Conservation (phyloP, 2,888 invertebrate genomes). For the Aplocera efformata region DNA sequence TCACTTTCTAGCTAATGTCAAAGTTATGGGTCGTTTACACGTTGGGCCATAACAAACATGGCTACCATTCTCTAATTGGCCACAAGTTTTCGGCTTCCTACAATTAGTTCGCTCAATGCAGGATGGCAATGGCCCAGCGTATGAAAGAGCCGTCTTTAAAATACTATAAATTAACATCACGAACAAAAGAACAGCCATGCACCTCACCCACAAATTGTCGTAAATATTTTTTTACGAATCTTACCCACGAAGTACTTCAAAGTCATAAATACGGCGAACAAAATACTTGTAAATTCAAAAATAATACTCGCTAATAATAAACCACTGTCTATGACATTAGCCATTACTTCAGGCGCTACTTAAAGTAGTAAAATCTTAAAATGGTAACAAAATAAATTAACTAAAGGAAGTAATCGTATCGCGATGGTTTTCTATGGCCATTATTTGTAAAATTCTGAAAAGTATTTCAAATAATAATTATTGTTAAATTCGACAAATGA, state of each 20-base stretch:
- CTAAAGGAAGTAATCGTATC: conserved; percentile 3
- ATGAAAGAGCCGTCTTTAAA: background rate
- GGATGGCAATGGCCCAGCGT: background rate
- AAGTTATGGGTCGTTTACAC: background rate
- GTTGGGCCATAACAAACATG: no score
- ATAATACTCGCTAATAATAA: no score
- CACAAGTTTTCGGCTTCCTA: no score
- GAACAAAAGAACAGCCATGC: conserved; percentile 9
- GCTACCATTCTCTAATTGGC: no score
- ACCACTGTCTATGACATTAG: no score
- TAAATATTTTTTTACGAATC: no score
- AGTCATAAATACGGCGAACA: conserved; percentile 1
- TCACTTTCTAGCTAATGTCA: conserved; percentile 9
- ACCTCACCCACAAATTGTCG: no score
- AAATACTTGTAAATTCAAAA: conserved; percentile 6
- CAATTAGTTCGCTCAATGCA: no score
- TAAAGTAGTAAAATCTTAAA: conserved; percentile 2
- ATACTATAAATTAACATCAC: conserved; percentile 19
- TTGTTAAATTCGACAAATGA: no score
- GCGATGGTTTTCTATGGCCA: conserved; percentile 9
- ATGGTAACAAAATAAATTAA: conserved; percentile 20
- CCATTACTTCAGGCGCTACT: background rate
- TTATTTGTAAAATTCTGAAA: background rate
- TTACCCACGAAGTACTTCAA: no score
- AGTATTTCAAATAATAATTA: no score